Evolutionary conservation across 2,888 invertebrate genomes (phyloP).

Genomic region (Tachina grossa): DNA sequence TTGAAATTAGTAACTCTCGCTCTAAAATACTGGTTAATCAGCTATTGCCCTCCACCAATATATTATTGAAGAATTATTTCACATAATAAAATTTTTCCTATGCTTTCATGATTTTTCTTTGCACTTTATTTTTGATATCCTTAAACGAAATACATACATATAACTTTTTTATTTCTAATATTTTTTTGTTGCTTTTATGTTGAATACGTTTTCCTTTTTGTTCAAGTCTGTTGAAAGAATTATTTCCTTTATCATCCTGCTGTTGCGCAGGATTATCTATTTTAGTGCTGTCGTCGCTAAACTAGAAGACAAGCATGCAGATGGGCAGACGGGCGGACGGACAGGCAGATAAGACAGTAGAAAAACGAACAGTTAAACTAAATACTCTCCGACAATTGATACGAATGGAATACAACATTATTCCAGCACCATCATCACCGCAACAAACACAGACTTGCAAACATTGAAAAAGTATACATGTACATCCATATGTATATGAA

Average conservation of each 20-base stretch:
- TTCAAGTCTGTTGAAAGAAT: constrained; percentile 62
- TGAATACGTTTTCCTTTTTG: constrained; percentile 32
- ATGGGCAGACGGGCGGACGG: constrained; percentile 3
- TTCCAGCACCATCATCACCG: constrained; percentile 33
- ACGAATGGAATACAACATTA: constrained; percentile 31
- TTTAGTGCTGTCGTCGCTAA: constrained; percentile 67
- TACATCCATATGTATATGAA: neutral
- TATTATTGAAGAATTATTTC: constrained; percentile 20
- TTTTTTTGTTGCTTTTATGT: constrained; percentile 29
- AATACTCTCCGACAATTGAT: constrained; percentile 49
- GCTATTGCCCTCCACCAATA: neutral
- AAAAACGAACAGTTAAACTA: constrained; percentile 51
- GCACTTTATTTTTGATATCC: neutral
- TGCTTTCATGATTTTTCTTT: constrained; percentile 4
- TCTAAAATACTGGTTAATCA: neutral
- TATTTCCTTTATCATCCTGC: constrained; percentile 68
- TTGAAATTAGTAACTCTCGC: no score
- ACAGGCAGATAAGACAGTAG: neutral
- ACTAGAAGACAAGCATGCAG: constrained; percentile 14
- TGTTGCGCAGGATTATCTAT: constrained; percentile 70
- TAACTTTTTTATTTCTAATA: constrained; percentile 9
- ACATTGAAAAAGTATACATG: neutral
- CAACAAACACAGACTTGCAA: neutral
- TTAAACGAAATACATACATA: constrained; percentile 39
- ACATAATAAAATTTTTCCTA: constrained; percentile 26